Conservation (phyloP, 1,140 invertebrate genomes). For the Calosoma granatense region DNA sequence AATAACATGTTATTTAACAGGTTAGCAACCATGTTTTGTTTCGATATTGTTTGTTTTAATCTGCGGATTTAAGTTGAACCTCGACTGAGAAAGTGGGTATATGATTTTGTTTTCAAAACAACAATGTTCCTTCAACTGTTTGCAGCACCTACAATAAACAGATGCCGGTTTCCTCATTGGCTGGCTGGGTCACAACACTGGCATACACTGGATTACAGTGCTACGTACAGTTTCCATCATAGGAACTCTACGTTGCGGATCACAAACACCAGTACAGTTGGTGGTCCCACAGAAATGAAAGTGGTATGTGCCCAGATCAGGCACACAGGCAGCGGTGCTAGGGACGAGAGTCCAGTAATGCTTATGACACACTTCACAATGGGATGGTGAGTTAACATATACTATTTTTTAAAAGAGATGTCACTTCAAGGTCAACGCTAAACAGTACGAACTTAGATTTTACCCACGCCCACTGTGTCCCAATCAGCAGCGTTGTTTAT, state of each 20-base stretch:
- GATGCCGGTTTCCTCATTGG: constrained; percentile 59
- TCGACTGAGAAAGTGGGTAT: no score
- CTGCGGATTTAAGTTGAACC: no score
- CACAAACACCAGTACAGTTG: neutral
- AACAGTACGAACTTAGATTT: no score
- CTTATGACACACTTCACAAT: constrained; percentile 51
- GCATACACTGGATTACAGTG: constrained; percentile 58
- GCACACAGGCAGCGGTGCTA: constrained; percentile 33
- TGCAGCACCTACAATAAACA: constrained; percentile 45
- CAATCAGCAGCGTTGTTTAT: no score
- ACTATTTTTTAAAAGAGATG: no score
- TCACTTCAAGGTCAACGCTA: no score
- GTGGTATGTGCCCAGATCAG: constrained; percentile 51
- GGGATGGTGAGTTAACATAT: constrained; percentile 52
- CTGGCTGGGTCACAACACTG: constrained; percentile 53
- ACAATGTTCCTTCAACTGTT: constrained; percentile 18
- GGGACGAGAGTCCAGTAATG: constrained; percentile 42
- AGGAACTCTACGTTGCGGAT: constrained; percentile 50
- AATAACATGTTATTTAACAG: no score
- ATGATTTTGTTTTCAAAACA: no score
- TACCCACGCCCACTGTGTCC: no score
- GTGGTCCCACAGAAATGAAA: constrained; percentile 40
- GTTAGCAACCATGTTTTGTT: no score
- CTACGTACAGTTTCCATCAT: constrained; percentile 54
- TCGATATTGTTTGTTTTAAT: no score